phyloP scores from a whole-genome alignment of 2,113 vertebrate genomes.

The Malurus alboscapulatus region DNA sequence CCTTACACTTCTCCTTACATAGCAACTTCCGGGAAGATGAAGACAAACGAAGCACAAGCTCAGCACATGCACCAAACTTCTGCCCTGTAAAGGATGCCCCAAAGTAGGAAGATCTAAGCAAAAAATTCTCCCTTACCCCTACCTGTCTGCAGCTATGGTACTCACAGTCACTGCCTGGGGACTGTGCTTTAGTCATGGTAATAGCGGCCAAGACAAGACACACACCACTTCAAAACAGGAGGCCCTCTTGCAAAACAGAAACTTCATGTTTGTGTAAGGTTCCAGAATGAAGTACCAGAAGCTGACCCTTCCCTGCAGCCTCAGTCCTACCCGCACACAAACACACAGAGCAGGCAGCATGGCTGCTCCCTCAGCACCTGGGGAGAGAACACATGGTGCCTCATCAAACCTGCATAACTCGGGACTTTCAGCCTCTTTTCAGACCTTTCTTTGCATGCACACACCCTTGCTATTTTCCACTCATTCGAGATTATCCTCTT shows the following conservation, averaged over 20 bases:
- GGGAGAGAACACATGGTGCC: rapidly evolving
- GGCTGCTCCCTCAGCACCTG: rapidly evolving
- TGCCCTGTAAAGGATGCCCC: neutral
- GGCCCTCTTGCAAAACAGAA: neutral
- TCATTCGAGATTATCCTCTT: neutral
- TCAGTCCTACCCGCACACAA: neutral
- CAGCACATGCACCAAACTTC: neutral
- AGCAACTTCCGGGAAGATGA: neutral
- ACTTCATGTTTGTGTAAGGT: neutral
- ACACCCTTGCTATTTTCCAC: neutral
- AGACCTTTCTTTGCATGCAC: neutral
- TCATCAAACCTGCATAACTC: neutral
- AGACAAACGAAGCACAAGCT: neutral
- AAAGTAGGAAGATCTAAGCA: neutral
- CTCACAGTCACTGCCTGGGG: neutral
- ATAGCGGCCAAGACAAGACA: neutral
- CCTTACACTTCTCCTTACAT: neutral
- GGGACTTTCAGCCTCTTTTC: neutral
- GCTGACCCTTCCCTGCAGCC: neutral
- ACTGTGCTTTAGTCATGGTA: rapidly evolving
- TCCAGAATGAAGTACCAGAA: neutral
- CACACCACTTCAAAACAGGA: neutral
- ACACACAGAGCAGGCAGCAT: rapidly evolving
- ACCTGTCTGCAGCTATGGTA: neutral
- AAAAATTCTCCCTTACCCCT: neutral